phyloP scores from a whole-genome alignment of 2,113 vertebrate species.

The Conger conger region DNA sequence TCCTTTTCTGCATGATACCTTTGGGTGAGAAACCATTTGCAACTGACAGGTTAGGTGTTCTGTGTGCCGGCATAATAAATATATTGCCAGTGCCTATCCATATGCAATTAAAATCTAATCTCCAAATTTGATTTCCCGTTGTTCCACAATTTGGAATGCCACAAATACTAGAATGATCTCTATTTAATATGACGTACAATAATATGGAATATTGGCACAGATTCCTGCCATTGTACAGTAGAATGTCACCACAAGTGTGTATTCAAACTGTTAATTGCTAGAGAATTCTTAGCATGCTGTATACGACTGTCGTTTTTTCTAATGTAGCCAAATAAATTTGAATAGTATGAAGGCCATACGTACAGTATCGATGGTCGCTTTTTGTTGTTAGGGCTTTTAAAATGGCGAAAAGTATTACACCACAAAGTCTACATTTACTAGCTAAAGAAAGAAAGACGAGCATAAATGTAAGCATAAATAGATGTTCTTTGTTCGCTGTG shows the following conservation, averaged over 20 bases:
- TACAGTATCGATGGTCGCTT: not conserved
- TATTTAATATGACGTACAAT: not conserved
- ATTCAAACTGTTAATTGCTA: not conserved
- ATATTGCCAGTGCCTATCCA: not conserved
- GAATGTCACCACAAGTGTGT: not conserved
- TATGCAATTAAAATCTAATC: not conserved
- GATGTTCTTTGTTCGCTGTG: not conserved
- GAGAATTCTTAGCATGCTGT: not conserved
- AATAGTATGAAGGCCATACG: not conserved
- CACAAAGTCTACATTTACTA: not conserved
- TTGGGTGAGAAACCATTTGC: too few relatives aligned
- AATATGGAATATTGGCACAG: not conserved
- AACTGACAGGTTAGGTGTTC: too few relatives aligned
- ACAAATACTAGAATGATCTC: not conserved
- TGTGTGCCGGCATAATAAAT: too few relatives aligned
- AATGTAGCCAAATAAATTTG: not conserved
- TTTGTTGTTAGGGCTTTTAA: not conserved
- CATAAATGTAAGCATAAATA: not conserved
- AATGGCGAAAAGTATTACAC: not conserved
- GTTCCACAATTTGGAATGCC: not conserved
- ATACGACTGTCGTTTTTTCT: not conserved
- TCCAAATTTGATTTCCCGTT: not conserved
- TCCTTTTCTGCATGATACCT: too few relatives aligned
- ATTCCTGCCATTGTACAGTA: not conserved
- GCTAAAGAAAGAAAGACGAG: not conserved